Evolutionary conservation across 1,140 invertebrate species (phyloP), one percentile per base, ranked within the genome.

Genomic region (Dysdera silvatica): DNA sequence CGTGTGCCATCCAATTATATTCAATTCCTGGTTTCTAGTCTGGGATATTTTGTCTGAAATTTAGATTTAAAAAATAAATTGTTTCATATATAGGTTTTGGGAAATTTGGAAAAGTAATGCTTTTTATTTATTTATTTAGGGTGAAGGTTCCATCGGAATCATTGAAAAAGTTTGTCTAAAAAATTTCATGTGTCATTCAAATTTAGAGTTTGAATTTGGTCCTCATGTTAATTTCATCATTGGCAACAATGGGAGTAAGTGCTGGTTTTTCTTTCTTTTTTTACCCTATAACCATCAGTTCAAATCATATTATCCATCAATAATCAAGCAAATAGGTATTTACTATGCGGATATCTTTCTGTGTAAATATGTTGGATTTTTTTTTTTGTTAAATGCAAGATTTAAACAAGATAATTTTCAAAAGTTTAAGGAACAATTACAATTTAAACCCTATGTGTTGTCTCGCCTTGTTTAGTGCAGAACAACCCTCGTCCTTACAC

Each of bases 151-250:
- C n/a, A n/a, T 61, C 60, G 93, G 93, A 4, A 85, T 85, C 65
- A 84, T 97, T 48, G 78, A 83, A 28, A 82, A 80, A 59, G 82
- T 97, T 47, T 77, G 79, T 1, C 71, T 97, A 18, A 81, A 82
- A 65, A 96, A 98, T 74, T 97, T 97, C 71, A 92, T 97, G 86
- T 96, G 93, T 72, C 94, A 97, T 73, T 83, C 84, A 6, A 80
- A 85, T 58, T 80, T 95, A 32, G 81, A 85, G 68, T 81, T 95
- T 8, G 77, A 80, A 51, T 84, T 91, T 64, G 85, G 87, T 47
- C 80, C 81, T 35, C 85, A 87, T 73, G 84, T 93, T 4, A 95
- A 92, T 76, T 92, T 93, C 73, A 83, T 98, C 45, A 83, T 87
- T 66, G 94, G 95, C n/a, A 82, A 82, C 54, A 97, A 98, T 82